Conservation (phyloP, 1,140 invertebrate genomes). For the Microplitis mediator region DNA sequence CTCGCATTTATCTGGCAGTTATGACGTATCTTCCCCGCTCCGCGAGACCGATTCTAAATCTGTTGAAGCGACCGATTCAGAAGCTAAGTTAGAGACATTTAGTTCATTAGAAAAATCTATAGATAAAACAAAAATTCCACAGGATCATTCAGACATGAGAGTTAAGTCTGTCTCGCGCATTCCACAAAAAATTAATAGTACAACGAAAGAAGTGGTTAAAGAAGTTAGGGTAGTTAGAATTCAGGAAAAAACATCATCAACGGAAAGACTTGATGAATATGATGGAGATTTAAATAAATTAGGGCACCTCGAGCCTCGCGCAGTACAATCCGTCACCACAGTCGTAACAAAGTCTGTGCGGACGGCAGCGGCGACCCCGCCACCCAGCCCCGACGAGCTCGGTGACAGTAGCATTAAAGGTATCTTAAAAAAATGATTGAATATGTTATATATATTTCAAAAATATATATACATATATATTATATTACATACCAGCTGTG, state of each 20-base stretch:
- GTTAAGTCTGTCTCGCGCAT: constrained; percentile 47
- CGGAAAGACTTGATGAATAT: constrained; percentile 43
- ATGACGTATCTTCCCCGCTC: constrained; percentile 39
- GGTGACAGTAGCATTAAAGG: constrained; percentile 63
- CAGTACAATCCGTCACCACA: constrained; percentile 61
- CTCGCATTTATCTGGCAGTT: constrained; percentile 37
- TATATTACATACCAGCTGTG: constrained; percentile 62
- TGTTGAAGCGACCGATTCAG: constrained; percentile 29
- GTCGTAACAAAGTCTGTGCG: constrained; percentile 62
- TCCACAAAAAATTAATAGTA: constrained; percentile 49
- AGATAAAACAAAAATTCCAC: constrained; percentile 25
- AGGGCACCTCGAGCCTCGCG: constrained; percentile 59
- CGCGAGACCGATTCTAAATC: constrained; percentile 19
- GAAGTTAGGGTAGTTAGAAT: constrained; percentile 28
- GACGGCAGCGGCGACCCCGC: constrained; percentile 60
- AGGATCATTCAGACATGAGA: constrained; percentile 20
- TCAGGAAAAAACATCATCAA: constrained; percentile 13
- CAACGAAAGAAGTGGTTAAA: constrained; percentile 26
- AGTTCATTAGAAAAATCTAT: constrained; percentile 30
- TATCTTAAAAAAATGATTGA: constrained; percentile 58
- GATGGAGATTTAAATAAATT: constrained; percentile 45
- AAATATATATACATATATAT: constrained; percentile 35
- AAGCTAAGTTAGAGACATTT: constrained; percentile 40
- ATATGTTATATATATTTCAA: constrained; percentile 53
- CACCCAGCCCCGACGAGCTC: constrained; percentile 62